A percentile compares a stretch with the other conserved stretches of the same genome.
These are phyloP conservation scores for Astropecten irregularis DNA, from an alignment of 53 echinoderm and acorn worm species.

Conservation along the genomic window DNA sequence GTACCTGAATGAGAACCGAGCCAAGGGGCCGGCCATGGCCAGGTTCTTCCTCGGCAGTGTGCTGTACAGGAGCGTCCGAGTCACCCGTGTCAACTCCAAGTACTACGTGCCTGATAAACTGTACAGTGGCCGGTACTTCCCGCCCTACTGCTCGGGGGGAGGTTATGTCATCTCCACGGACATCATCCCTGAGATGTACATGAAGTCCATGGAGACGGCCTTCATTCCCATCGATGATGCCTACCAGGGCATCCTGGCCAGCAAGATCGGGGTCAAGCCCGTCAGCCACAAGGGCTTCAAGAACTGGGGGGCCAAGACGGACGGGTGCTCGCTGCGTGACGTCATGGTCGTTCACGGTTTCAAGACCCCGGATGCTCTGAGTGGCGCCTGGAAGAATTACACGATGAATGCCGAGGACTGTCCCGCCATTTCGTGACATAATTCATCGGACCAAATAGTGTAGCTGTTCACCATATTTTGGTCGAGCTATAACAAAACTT, in stretches of 20 bases:
- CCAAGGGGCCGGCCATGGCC: constrained; percentile 56
- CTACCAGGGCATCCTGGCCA: constrained; percentile 89
- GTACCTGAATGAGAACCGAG: constrained; percentile 50
- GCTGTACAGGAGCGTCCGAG: constrained; percentile 67
- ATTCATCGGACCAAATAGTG: too few relatives aligned
- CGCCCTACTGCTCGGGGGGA: constrained; percentile 92
- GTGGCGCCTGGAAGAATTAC: constrained; percentile 86
- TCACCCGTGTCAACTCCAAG: constrained; percentile 78
- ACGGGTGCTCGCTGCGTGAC: constrained; percentile 78
- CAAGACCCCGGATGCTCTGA: constrained; percentile 67
- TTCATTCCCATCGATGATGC: constrained; percentile 95
- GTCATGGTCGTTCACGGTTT: constrained; percentile 90
- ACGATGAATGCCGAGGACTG: constrained; percentile 43
- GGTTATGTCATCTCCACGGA: constrained; percentile 88
- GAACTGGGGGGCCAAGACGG: constrained; percentile 89
- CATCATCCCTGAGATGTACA: constrained; percentile 80
- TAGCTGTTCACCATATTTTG: too few relatives aligned
- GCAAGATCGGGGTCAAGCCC: constrained; percentile 73
- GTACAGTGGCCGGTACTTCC: constrained; percentile 87
- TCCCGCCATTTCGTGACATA: neutral
- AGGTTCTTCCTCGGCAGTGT: constrained; percentile 80
- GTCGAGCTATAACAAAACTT: too few relatives aligned
- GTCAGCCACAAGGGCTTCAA: constrained; percentile 75
- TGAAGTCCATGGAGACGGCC: constrained; percentile 74
- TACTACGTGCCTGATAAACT: constrained; percentile 80